phyloP scores from a whole-genome alignment of 2,113 vertebrate species.

The Panthera leo region DNA sequence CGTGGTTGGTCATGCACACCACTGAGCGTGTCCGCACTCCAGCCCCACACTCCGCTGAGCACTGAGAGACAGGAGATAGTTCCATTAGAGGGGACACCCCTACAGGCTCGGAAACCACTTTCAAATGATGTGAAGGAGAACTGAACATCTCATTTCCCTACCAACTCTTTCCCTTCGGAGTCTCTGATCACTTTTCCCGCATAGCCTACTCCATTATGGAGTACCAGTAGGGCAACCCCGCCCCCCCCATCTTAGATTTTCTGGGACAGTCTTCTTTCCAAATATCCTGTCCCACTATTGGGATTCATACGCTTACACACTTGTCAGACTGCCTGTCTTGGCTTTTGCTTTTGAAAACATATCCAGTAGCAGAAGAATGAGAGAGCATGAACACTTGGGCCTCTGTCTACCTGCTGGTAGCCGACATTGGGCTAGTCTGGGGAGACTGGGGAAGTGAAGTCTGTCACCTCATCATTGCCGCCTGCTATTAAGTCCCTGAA shows the following conservation, averaged over 20 bases:
- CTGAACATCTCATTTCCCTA: neutral
- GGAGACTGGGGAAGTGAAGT: neutral
- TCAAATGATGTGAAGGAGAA: neutral
- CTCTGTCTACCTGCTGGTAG: neutral
- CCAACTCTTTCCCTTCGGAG: neutral
- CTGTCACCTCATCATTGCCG: neutral
- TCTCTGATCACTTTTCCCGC: neutral
- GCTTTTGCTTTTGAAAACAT: neutral
- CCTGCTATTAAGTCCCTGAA: neutral
- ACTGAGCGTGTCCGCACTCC: slow-evolving; percentile 91
- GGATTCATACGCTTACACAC: neutral
- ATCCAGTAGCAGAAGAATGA: neutral
- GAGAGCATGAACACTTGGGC: rapidly evolving
- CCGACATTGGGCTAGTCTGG: neutral
- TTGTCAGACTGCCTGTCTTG: neutral
- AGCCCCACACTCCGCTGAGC: slow-evolving; percentile 92
- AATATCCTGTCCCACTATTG: neutral
- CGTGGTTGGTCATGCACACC: slow-evolving; percentile 93
- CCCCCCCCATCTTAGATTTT: neutral
- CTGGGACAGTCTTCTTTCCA: neutral
- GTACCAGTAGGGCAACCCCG: neutral
- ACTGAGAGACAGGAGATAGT: slow-evolving; percentile 82
- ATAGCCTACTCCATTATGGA: rapidly evolving
- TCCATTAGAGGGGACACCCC: rapidly evolving
- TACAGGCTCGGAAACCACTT: neutral